A percentile compares a stretch with the other conserved stretches of the same genome.
Conservation (phyloP, 2,113 vertebrate genomes). For the Helogale parvula region DNA sequence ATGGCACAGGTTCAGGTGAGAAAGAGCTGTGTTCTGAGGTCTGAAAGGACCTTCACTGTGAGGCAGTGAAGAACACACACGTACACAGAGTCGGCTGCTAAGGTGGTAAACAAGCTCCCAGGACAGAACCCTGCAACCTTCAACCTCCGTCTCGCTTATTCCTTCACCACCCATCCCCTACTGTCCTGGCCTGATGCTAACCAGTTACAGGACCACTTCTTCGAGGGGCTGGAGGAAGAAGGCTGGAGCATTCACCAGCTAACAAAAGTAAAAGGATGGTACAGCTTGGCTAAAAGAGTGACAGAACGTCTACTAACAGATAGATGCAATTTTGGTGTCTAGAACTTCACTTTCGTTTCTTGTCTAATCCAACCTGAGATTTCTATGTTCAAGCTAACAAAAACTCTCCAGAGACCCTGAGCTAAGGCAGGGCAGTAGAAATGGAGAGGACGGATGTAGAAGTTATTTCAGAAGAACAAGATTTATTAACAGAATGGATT, state of each 20-base stretch:
- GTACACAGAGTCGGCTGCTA: not conserved
- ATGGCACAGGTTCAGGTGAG: not conserved
- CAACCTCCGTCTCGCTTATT: not conserved
- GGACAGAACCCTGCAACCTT: not conserved
- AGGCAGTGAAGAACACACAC: not conserved
- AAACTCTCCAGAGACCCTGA: not conserved
- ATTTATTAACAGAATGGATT: not conserved
- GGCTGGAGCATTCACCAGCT: not conserved
- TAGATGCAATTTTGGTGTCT: not conserved
- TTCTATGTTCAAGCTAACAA: slow-evolving; percentile 28
- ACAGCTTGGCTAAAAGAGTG: not conserved
- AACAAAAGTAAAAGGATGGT: not conserved
- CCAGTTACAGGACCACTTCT: not conserved
- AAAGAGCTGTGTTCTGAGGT: not conserved
- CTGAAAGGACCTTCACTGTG: slow-evolving; percentile 5
- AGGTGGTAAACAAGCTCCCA: not conserved
- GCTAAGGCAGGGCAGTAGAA: not conserved
- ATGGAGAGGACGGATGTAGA: not conserved
- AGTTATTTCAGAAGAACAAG: not conserved
- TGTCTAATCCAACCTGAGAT: not conserved
- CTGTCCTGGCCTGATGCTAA: not conserved
- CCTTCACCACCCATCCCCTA: not conserved
- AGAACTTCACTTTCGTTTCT: slow-evolving; percentile 5
- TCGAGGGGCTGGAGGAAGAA: not conserved
- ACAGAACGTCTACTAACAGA: not conserved